phyloP scores from a whole-genome alignment of 2,888 invertebrate species.

The Trissolcus japonicus region DNA sequence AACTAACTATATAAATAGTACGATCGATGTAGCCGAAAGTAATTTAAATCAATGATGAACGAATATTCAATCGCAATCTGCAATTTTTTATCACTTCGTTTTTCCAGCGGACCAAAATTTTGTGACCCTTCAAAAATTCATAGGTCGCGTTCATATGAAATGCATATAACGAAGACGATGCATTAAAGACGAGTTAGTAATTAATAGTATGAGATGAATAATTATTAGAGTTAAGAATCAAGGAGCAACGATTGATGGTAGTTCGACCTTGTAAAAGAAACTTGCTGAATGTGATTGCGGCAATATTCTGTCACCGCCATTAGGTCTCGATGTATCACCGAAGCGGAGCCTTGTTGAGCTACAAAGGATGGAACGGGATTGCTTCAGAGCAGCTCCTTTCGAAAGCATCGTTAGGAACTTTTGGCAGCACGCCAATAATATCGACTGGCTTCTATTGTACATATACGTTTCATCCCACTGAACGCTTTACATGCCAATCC shows the following conservation, averaged over 20 bases:
- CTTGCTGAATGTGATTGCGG: constrained; percentile 70
- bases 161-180: too few relatives aligned
- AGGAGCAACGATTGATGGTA: constrained; percentile 62
- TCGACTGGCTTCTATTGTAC: constrained; percentile 69
- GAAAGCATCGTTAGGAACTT: constrained; percentile 74
- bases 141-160: too few relatives aligned
- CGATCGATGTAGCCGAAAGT: too few relatives aligned
- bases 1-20: too few relatives aligned
- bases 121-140: too few relatives aligned
- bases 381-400: constrained; percentile 68
- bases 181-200: constrained; percentile 43
- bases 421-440: constrained; percentile 75
- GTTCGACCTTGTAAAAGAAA: constrained; percentile 68
- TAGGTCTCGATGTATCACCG: constrained; percentile 67
- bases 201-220: too few relatives aligned
- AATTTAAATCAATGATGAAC: too few relatives aligned
- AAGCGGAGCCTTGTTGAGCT: constrained; percentile 63
- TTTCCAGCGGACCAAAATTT: too few relatives aligned
- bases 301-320: constrained; percentile 73
- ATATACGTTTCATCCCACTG: constrained; percentile 64
- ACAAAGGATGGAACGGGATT: constrained; percentile 70
- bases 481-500: constrained; percentile 59
- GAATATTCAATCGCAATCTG: too few relatives aligned
- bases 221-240: constrained; percentile 11
- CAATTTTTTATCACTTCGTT: too few relatives aligned